These are phyloP conservation scores for Brassicogethes aeneus DNA, from an alignment of 2,888 invertebrate species.

Conservation along the genomic window DNA sequence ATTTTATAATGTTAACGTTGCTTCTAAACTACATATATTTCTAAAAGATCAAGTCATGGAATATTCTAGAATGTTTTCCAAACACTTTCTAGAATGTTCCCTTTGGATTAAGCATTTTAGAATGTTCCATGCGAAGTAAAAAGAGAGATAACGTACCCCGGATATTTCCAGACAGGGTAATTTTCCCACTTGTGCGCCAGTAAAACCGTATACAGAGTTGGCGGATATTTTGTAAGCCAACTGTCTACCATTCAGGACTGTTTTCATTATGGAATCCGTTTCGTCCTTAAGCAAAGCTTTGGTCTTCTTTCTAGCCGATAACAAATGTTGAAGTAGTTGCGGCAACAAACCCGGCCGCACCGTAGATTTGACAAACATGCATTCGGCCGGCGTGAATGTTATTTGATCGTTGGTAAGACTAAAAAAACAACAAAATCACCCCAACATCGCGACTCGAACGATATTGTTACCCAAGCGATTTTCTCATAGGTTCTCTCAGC, in stretches of 20 bases:
- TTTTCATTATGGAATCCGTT: slow-evolving; percentile 86
- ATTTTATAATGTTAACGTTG: too few relatives aligned
- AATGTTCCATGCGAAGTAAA: too few relatives aligned
- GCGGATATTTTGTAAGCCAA: slow-evolving; percentile 96
- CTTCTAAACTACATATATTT: too few relatives aligned
- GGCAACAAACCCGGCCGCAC: slow-evolving; percentile 87
- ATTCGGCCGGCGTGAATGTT: slow-evolving; percentile 83
- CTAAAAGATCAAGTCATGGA: too few relatives aligned
- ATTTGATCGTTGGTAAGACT: slow-evolving; percentile 59
- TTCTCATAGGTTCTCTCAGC: slow-evolving; percentile 54
- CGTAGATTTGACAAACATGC: slow-evolving; percentile 81
- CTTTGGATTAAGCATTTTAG: too few relatives aligned
- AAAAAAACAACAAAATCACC: slow-evolving; percentile 9
- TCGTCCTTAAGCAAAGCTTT: slow-evolving; percentile 92
- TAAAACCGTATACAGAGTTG: slow-evolving; percentile 99
- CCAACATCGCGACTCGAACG: not conserved
- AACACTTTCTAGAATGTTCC: too few relatives aligned
- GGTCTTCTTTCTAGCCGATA: slow-evolving; percentile 87
- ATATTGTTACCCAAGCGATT: slow-evolving; percentile 44
- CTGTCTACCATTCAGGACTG: slow-evolving; percentile 94
- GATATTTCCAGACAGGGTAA: slow-evolving; percentile 94
- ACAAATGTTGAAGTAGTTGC: slow-evolving; percentile 86
- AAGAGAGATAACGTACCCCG: slow-evolving; percentile 54
- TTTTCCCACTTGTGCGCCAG: slow-evolving; percentile 96
- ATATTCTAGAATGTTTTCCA: too few relatives aligned